Evolutionary conservation across 2,888 invertebrate genomes (phyloP).

Genomic region (Drosophila barbarae): DNA sequence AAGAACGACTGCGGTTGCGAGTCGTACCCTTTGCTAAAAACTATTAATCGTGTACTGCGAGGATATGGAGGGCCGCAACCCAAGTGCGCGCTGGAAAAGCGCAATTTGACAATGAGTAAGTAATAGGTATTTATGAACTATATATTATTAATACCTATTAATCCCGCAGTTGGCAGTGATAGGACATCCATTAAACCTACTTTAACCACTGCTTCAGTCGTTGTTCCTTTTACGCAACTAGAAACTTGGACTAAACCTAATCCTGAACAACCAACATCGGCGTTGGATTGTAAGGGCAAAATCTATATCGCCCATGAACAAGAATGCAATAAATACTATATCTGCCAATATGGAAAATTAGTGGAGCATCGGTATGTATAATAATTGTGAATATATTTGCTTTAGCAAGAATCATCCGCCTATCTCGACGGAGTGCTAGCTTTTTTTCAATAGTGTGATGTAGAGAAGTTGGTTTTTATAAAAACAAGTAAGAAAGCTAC

Average conservation of each 20-base stretch:
- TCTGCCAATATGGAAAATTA: slow-evolving; percentile 88
- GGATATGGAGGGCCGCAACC: slow-evolving; percentile 85
- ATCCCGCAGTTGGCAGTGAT: slow-evolving; percentile 53
- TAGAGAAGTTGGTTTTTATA: neutral
- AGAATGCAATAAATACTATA: slow-evolving; percentile 89
- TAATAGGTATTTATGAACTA: neutral
- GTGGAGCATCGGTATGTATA: slow-evolving; percentile 81
- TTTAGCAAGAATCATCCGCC: neutral
- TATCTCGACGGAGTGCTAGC: neutral
- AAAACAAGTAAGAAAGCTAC: too few species aligned
- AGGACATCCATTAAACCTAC: slow-evolving; percentile 49
- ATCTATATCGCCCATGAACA: slow-evolving; percentile 83
- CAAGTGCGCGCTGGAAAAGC: slow-evolving; percentile 81
- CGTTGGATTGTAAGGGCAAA: slow-evolving; percentile 65
- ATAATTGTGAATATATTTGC: neutral
- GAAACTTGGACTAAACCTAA: slow-evolving; percentile 36
- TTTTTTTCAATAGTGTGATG: neutral
- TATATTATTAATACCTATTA: neutral
- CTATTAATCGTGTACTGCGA: slow-evolving; percentile 89
- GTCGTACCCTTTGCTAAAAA: slow-evolving; percentile 87
- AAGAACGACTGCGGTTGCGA: slow-evolving; percentile 90
- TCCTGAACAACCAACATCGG: slow-evolving; percentile 33
- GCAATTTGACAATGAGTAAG: slow-evolving; percentile 77
- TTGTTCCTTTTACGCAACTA: slow-evolving; percentile 9
- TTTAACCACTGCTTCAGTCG: slow-evolving; percentile 24